Evolutionary conservation across 2,888 invertebrate genomes (phyloP), one percentile per base, ranked within the genome.

Genomic region (Sphinx pinastri): DNA sequence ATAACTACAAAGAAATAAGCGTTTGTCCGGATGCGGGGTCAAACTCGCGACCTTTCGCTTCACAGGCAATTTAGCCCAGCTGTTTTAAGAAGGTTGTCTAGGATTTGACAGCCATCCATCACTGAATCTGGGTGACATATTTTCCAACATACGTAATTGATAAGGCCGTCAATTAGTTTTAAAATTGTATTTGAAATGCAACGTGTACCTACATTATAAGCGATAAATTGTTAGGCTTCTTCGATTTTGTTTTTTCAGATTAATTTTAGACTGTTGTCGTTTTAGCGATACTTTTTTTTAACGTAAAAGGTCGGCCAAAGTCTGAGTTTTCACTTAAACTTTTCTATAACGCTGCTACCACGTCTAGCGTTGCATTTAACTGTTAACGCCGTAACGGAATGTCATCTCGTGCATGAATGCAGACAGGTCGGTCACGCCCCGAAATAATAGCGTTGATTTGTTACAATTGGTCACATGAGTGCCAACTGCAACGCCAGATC

Each of bases 401-500:
- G 12, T 63, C 13, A 13, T 49, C 31, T 59, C 58, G n/a, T 45
- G 59, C 19, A n/a, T 47, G 12, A 0, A 55, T 63, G 63, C 63
- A 63, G 63, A 25, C 63, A 63, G 47, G 49, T 19, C 19, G 49
- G 63, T 63, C 13, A 63, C 49, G 63, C 49, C 63, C 63, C 19
- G 13, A 49, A 63, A 63, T 49, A 63, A 63, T 63, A 47, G 49
- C 49, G 47, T 7, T 49, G 63, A 49, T 63, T 63, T 63, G 47
- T 49, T 19, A 63, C 63, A 63, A 63, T 63, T 63, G 49, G 47
- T 63, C 49, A 49, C 63, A 63, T 63, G 19, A 55, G 55, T 12
- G 55, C 55, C 55, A 13, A 51, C 51, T 51, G 10, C 47, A 16
- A 47, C 47, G 0, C 8, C 47, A 7, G 19, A 31, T 10, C 6